Evolutionary conservation across 2,888 invertebrate species (phyloP).

Genomic region (Reticulitermes lucifugus): DNA sequence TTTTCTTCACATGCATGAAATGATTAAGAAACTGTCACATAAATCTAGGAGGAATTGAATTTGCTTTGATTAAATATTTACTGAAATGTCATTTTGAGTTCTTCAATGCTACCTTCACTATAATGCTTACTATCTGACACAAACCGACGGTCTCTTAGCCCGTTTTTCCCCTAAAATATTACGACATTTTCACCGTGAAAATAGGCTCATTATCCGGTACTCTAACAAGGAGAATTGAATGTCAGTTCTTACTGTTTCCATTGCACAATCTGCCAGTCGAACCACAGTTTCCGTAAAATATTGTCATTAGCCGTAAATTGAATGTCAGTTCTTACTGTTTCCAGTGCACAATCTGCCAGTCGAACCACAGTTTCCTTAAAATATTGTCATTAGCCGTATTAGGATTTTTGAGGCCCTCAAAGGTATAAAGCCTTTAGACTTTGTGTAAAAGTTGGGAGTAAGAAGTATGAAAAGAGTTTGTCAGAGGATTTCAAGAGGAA

Average conservation of each 20-base stretch:
- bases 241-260: background rate
- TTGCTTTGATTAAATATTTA: too few relatives aligned
- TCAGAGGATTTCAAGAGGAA: too few relatives aligned
- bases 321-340: background rate
- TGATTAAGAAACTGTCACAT: too few relatives aligned
- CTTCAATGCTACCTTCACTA: too few relatives aligned
- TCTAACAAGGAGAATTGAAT: background rate
- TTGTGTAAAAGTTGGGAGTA: too few relatives aligned
- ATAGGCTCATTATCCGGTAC: conserved; percentile 1
- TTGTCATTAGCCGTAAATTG: conserved; percentile 22
- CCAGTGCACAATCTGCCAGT: background rate
- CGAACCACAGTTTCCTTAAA: conserved; percentile 1
- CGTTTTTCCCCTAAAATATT: background rate
- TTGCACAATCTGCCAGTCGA: background rate
- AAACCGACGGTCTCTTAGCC: background rate
- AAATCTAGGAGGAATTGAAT: too few relatives aligned
- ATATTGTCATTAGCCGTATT: conserved; percentile 10
- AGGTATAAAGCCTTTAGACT: background rate
- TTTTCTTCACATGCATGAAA: too few relatives aligned
- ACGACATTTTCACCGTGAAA: background rate
- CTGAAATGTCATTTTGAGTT: too few relatives aligned
- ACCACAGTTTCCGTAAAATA: conserved; percentile 13
- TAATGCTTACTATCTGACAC: too few relatives aligned
- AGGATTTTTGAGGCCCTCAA: background rate
- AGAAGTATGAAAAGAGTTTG: too few relatives aligned